These are phyloP conservation scores for Clepsis dumicolana DNA, from an alignment of 2,888 invertebrate species.

Conservation along the genomic window DNA sequence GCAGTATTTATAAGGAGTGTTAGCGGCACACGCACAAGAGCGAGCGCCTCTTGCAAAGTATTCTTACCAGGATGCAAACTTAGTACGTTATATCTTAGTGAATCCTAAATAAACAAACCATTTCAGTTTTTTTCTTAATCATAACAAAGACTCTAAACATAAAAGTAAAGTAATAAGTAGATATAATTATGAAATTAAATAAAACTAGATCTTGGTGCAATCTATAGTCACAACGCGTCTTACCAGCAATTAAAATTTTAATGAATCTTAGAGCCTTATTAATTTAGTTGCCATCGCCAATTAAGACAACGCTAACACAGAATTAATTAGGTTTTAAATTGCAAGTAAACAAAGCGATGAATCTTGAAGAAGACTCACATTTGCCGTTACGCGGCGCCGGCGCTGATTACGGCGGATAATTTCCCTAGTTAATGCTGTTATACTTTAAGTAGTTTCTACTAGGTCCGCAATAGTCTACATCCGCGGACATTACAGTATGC, in stretches of 20 bases:
- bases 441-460: constrained; percentile 50
- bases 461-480: constrained; percentile 17
- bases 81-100: constrained; percentile 8
- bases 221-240: neutral
- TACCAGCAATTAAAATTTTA: constrained; percentile 24
- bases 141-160: neutral
- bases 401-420: constrained; percentile 51
- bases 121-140: neutral
- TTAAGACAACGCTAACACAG: constrained; percentile 28
- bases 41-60: constrained; percentile 55
- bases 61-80: constrained; percentile 16
- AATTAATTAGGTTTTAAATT: constrained; percentile 40
- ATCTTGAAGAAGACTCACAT: constrained; percentile 25
- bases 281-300: constrained; percentile 30
- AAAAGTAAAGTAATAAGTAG: neutral
- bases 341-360: constrained; percentile 30
- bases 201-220: neutral
- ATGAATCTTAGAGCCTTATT: constrained; percentile 25
- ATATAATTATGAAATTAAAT: neutral
- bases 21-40: constrained; percentile 76
- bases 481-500: constrained; percentile 4
- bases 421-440: constrained; percentile 53
- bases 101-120: constrained; percentile 1
- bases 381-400: constrained; percentile 34
- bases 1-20: constrained; percentile 84